phyloP scores from a whole-genome alignment of 1,140 invertebrate genomes.

The Macrobrachium nipponense region DNA sequence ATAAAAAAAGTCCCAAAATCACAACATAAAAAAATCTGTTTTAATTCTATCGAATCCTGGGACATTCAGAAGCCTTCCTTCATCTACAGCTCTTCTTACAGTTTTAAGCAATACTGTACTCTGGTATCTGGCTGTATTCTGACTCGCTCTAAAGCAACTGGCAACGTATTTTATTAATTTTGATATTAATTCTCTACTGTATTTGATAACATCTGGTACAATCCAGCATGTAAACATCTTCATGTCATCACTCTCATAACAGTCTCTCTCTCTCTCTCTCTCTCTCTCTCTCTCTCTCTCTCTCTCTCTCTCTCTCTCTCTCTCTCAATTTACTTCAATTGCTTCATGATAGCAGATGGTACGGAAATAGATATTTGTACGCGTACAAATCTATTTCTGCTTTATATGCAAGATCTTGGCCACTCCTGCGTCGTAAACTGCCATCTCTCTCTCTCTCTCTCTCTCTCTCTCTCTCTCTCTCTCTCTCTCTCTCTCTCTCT shows the following conservation, averaged over 20 bases:
- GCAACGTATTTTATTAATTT: not conserved
- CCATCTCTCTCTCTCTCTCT: not conserved
- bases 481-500: conserved; percentile 1
- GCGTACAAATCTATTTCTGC: too few species aligned
- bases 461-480: not conserved
- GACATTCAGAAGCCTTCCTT: too few species aligned
- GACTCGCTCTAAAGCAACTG: too few species aligned
- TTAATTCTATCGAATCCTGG: too few species aligned
- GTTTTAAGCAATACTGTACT: too few species aligned
- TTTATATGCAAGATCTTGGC: not conserved
- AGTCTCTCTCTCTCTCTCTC: conserved; percentile 2
- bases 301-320: not conserved
- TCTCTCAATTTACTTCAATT: not conserved
- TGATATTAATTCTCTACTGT: not conserved
- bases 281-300: not conserved
- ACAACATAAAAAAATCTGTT: too few species aligned
- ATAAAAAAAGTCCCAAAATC: too few species aligned
- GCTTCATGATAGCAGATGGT: not conserved
- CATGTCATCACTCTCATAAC: not conserved
- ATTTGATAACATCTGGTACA: not conserved
- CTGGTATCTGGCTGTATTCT: too few species aligned
- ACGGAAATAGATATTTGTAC: too few species aligned
- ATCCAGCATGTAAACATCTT: not conserved
- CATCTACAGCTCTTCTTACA: too few species aligned
- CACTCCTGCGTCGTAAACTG: not conserved